Evolutionary conservation across 2,113 vertebrate genomes (phyloP).

Genomic region (Poecilia latipinna): DNA sequence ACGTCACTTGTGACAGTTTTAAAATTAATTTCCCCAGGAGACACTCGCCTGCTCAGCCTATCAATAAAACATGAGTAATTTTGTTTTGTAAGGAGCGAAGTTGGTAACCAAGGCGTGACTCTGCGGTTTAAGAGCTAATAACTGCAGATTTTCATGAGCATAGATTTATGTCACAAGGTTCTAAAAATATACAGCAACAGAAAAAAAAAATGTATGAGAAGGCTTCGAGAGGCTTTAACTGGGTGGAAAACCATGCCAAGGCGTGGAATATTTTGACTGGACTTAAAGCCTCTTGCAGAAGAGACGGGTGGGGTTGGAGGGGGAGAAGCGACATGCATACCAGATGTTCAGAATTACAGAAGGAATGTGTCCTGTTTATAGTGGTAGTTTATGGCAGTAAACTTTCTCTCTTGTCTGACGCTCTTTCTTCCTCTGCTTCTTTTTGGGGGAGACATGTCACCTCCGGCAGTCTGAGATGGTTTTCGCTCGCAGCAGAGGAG

Average conservation of each 20-base stretch:
- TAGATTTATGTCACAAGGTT: not conserved
- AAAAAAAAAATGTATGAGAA: slow-evolving; percentile 23
- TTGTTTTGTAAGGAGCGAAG: not conserved
- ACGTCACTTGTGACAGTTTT: slow-evolving; percentile 45
- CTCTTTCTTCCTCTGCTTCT: slow-evolving; percentile 32
- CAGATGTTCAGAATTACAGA: slow-evolving; percentile 79
- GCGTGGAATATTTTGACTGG: slow-evolving; percentile 56
- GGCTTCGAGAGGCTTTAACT: slow-evolving; percentile 19
- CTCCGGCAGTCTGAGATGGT: slow-evolving; percentile 24
- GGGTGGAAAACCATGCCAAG: slow-evolving; percentile 29
- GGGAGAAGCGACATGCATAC: slow-evolving; percentile 59
- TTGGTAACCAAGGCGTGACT: slow-evolving; percentile 8
- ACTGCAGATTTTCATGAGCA: not conserved
- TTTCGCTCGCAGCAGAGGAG: slow-evolving; percentile 3
- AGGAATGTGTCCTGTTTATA: slow-evolving; percentile 80
- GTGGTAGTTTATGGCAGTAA: slow-evolving; percentile 64
- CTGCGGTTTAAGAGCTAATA: not conserved
- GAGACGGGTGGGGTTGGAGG: not conserved
- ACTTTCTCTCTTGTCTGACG: slow-evolving; percentile 58
- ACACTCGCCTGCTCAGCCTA: slow-evolving; percentile 23
- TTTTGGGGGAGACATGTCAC: slow-evolving; percentile 27
- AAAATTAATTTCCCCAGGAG: slow-evolving; percentile 44
- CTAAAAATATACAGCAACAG: slow-evolving; percentile 4
- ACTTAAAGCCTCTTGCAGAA: slow-evolving; percentile 33
- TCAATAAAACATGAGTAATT: slow-evolving; percentile 53